phyloP scores from a whole-genome alignment of 92 coral and sea anemone genomes.

The Chrysogorgia sp. region DNA sequence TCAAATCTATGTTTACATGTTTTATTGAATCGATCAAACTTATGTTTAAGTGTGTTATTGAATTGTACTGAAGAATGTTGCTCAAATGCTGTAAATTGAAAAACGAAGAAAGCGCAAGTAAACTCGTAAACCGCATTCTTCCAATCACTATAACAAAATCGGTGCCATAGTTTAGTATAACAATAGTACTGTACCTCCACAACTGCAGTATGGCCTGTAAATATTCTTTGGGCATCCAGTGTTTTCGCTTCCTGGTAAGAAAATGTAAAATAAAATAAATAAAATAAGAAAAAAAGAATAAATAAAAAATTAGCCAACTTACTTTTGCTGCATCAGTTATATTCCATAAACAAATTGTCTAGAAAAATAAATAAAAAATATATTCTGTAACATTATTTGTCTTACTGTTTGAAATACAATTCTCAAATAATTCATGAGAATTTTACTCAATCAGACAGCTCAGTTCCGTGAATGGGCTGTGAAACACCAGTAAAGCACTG shows the following conservation, averaged over 20 bases:
- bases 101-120: too few relatives aligned
- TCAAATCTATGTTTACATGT: too few relatives aligned
- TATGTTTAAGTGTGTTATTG: too few relatives aligned
- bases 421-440: too few relatives aligned
- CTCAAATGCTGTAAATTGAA: too few relatives aligned
- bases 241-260: slow-evolving; percentile 84
- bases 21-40: too few relatives aligned
- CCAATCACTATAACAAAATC: neutral
- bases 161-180: neutral
- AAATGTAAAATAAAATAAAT: neutral
- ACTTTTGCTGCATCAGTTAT: slow-evolving; percentile 86
- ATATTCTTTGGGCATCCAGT: slow-evolving; percentile 83
- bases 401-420: neutral
- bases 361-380: neutral
- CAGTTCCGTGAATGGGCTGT: too few relatives aligned
- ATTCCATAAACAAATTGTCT: slow-evolving; percentile 99
- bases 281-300: neutral
- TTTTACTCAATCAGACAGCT: too few relatives aligned
- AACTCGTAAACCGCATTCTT: too few relatives aligned
- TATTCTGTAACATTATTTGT: neutral
- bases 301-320: neutral
- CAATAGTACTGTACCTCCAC: slow-evolving; percentile 72
- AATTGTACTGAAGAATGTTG: too few relatives aligned
- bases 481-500: too few relatives aligned
- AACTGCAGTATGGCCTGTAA: slow-evolving; percentile 95